Evolutionary conservation across 2,888 invertebrate genomes (phyloP), one percentile per base, ranked within the genome.

Genomic region (Drosophila niveifrons): DNA sequence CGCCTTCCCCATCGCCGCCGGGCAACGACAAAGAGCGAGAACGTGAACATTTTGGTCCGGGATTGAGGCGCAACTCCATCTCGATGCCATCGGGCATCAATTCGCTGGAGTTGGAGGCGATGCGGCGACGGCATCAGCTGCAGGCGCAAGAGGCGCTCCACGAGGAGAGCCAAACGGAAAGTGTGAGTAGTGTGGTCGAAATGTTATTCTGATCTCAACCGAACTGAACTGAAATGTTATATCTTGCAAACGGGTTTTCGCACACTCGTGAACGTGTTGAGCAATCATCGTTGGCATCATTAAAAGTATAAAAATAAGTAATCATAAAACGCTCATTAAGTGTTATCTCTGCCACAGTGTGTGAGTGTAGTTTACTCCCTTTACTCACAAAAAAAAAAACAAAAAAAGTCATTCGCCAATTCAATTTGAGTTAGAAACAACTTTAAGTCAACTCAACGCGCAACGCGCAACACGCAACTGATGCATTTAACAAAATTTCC

Each of bases 1-100:
- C 55, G 7, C 39, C 39, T 6, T 39, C 36, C 18, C 56, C 57
- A 9, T 34, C 57, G 15, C 61, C 55, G 3, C 43, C 56, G 41
- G 28, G 29, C 4, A 31, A 7, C 0, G 55, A 56, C 10, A 17
- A 31, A 11, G 77, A 55, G 1, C 13, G 13, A 6, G 56, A 59
- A 1, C 52, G 75, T 15, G 77, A 80, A 3, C 69, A 70, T 13
- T 82, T 90, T 31, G 64, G 68, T 7, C 84, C 80, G 1, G 82
- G 80, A n/a, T 89, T 94, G 55, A 93, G 96, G 53, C 94, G 95
- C 76, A 95, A 96, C 78, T 96, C 96, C 2, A 95, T 96, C 71
- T 96, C 96, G 2, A 93, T 96, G 93, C 96, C 96, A 2, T 94
- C 94, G 72, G 93, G 92, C 75, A 93, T 96, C 65, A 95, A 96